Base-by-base conservation (phyloP, 64 coral and sea anemone genomes). In the Dendronephthya gigantea region DNA sequence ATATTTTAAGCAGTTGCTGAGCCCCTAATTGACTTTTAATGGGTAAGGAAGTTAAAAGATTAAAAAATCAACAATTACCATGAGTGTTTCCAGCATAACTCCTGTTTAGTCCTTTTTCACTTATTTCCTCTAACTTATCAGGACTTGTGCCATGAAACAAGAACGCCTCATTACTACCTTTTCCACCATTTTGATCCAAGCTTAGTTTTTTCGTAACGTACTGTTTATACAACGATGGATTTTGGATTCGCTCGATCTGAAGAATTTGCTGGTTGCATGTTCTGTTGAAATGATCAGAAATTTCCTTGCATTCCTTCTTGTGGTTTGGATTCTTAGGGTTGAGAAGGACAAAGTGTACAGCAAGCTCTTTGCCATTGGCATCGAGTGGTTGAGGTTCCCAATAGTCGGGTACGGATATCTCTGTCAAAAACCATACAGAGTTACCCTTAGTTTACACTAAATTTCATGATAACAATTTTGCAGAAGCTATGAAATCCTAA, bases 361-460 rank as follows among this genome's bases (percentile, higher is more conserved):
- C 83, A 22, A 38, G 36, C 23, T 96, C 93, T 68, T 66, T 82
- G 15, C 88, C 93, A 7, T 9, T 47, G 16, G 62, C 6, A 40
- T 92, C 93, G 22, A 15, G 68, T 40, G 93, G 90, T 33, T 96
- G 93, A 3, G 88, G 39, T 37, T 66, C 86, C 93, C 93, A 96
- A 13, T 68, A 29, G 34, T 39, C 28, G 35, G 88, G 88, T 15
- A 90, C 15, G 2, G 15, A 62, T 22, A 62, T 23, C 41, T 62
- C 55, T 23, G 55, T 4, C 1, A 27, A 19, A n/a, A 62, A 56
- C 55, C 0, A 62, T 62, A 27, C n/a, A n/a, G n/a, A n/a, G n/a
- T n/a, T n/a, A n/a, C n/a, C n/a, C n/a, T n/a, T n/a, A n/a, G n/a
- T n/a, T n/a, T n/a, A n/a, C n/a, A n/a, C n/a, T n/a, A n/a, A n/a